Evolutionary conservation across 1,140 invertebrate genomes (phyloP).

Genomic region (Euura lappo): DNA sequence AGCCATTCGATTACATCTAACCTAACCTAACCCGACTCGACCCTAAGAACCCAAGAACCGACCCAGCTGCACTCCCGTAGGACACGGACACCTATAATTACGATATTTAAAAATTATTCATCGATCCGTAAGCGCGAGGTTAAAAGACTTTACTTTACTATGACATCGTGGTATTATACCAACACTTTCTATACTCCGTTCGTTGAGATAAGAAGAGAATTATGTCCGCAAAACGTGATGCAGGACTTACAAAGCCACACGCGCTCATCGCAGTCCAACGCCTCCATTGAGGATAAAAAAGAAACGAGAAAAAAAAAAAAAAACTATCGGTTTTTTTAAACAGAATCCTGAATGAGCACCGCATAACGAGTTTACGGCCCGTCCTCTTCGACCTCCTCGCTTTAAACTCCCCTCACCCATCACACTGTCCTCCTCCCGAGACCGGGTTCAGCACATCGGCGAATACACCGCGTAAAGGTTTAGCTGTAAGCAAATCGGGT

Average conservation of each 20-base stretch:
- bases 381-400: neutral
- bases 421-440: neutral
- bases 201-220: too few species aligned
- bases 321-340: neutral
- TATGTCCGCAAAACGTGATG: too few species aligned
- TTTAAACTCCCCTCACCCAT: neutral
- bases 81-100: too few species aligned
- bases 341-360: slow-evolving; percentile 2
- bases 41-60: neutral
- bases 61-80: neutral
- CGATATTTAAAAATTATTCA: too few species aligned
- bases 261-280: neutral
- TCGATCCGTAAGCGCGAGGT: too few species aligned
- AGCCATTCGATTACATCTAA: slow-evolving; percentile 4
- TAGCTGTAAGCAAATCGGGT: neutral
- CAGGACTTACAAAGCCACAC: neutral
- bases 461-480: neutral
- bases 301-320: too few species aligned
- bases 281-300: neutral
- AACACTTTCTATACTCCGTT: too few species aligned
- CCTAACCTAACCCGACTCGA: neutral
- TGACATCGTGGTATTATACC: too few species aligned
- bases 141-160: too few species aligned
- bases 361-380: slow-evolving; percentile 3
- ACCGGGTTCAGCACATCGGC: neutral